These are phyloP conservation scores for Ctenodactylus gundi DNA, from an alignment of 2,113 vertebrate genomes.

Conservation along the genomic window DNA sequence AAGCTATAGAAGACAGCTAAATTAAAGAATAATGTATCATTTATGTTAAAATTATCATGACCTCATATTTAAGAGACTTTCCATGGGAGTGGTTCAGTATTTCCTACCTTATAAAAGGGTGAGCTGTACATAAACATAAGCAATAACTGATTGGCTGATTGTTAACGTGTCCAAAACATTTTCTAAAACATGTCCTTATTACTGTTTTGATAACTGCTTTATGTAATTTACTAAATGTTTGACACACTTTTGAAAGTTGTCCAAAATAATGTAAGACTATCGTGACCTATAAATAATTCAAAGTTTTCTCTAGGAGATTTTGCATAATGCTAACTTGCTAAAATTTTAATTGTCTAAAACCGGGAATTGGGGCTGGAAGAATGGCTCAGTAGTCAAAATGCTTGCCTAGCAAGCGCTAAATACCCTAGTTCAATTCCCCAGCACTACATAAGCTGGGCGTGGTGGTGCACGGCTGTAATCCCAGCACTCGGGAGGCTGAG, in stretches of 20 bases:
- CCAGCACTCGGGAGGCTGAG: too few relatives aligned
- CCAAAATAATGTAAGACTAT: neutral
- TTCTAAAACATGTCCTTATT: neutral
- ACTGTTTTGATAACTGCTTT: neutral
- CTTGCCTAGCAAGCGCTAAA: too few relatives aligned
- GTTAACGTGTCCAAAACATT: neutral
- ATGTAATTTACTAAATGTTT: slow-evolving; percentile 32
- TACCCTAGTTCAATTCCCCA: too few relatives aligned
- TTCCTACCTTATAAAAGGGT: slow-evolving; percentile 18
- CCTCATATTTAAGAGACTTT: neutral
- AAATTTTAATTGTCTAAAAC: slow-evolving; percentile 22
- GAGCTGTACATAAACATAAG: slow-evolving; percentile 4
- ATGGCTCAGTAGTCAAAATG: too few relatives aligned
- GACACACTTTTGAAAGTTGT: neutral
- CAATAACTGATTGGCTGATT: neutral
- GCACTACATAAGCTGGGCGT: too few relatives aligned
- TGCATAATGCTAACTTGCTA: neutral
- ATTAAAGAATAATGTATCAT: neutral
- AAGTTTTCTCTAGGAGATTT: neutral
- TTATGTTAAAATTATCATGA: neutral
- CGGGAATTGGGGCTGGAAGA: too few relatives aligned
- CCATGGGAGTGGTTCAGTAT: neutral
- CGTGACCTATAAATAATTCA: neutral
- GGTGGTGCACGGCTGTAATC: too few relatives aligned
- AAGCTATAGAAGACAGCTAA: neutral